These are phyloP conservation scores for Psittacula echo DNA, from an alignment of 2,797 vertebrate genomes.

Conservation along the genomic window DNA sequence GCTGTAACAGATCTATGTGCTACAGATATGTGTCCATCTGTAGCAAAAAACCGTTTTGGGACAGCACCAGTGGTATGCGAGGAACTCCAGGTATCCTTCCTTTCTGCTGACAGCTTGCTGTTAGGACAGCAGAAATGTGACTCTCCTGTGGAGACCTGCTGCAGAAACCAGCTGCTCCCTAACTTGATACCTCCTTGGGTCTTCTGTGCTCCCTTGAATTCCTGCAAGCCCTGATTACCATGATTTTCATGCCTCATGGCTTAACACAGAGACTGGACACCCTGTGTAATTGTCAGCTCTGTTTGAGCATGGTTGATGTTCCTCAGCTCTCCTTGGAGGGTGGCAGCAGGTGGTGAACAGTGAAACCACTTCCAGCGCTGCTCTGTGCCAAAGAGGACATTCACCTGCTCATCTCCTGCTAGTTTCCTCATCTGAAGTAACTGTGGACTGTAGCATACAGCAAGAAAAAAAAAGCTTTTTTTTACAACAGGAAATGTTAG, in stretches of 20 bases:
- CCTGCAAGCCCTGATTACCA: neutral
- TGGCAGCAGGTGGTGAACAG: neutral
- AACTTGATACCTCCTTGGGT: neutral
- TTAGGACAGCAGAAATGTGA: neutral
- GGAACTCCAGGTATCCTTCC: neutral
- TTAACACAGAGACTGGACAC: neutral
- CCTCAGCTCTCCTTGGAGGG: neutral
- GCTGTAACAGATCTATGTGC: neutral
- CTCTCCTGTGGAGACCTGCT: neutral
- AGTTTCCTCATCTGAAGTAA: neutral
- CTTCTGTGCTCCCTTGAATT: neutral
- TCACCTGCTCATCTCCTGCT: neutral
- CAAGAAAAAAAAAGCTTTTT: neutral
- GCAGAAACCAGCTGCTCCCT: neutral
- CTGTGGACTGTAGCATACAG: neutral
- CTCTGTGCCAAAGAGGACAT: neutral
- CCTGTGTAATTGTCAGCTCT: neutral
- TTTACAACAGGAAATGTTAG: neutral
- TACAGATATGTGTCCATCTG: accelerated
- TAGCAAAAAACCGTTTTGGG: neutral
- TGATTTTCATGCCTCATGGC: neutral
- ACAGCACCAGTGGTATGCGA: accelerated
- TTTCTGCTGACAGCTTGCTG: neutral
- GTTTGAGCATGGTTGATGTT: neutral
- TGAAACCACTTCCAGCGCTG: neutral